Conservation (phyloP, 2,797 vertebrate species). For the Lagocephalus sceleratus region DNA sequence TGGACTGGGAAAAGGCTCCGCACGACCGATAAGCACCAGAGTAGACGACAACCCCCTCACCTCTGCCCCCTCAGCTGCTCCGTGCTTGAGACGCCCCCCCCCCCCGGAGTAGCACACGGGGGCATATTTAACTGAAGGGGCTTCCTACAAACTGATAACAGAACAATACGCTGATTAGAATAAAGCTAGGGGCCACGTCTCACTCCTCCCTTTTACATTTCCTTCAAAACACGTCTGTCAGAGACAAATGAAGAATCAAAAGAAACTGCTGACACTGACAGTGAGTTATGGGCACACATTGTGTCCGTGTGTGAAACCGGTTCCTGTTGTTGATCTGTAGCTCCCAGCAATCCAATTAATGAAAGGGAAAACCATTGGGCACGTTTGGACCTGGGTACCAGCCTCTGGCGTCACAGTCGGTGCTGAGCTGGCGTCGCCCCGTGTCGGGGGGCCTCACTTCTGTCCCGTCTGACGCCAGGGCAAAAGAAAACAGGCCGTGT, state of each 20-base stretch:
- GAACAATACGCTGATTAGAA: conserved; percentile 81
- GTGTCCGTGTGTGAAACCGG: not conserved
- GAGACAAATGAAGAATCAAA: conserved; percentile 44
- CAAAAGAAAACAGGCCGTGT: conserved; percentile 61
- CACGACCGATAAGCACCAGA: conserved; percentile 66
- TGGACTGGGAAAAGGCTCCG: conserved; percentile 57
- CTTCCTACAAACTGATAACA: conserved; percentile 66
- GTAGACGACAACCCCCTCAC: conserved; percentile 52
- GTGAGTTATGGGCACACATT: not conserved
- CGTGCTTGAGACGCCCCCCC: conserved; percentile 28
- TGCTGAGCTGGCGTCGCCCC: conserved; percentile 42
- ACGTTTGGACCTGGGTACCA: conserved; percentile 18
- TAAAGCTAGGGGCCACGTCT: conserved; percentile 75
- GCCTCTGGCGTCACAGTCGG: conserved; percentile 43
- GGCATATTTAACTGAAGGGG: conserved; percentile 60
- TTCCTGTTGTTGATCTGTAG: conserved; percentile 3
- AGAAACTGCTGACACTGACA: not conserved
- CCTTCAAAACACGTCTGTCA: conserved; percentile 48
- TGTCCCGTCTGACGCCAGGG: conserved; percentile 49
- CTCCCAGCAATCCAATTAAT: conserved; percentile 5
- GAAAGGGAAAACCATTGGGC: conserved; percentile 1
- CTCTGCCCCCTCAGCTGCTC: conserved; percentile 36
- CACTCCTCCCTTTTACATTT: conserved; percentile 82
- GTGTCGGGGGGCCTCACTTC: conserved; percentile 50
- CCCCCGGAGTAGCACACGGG: conserved; percentile 39